phyloP scores from a whole-genome alignment of 2,113 vertebrate species.

The Corythoichthys intestinalis region DNA sequence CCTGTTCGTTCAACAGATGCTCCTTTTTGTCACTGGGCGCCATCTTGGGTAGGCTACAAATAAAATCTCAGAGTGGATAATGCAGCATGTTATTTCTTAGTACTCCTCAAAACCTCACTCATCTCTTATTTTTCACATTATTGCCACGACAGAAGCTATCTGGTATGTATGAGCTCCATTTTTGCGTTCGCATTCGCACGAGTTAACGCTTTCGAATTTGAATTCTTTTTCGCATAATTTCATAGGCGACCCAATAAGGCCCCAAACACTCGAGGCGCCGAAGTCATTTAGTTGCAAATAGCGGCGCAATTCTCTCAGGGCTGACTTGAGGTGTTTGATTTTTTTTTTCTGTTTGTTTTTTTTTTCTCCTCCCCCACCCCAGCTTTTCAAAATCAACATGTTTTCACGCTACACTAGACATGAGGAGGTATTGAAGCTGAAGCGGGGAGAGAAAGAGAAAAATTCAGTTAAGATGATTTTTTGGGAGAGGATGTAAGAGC shows the following conservation, averaged over 20 bases:
- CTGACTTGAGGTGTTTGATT: constrained; percentile 34
- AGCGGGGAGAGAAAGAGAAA: neutral
- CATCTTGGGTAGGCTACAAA: too few relatives aligned
- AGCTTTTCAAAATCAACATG: constrained; percentile 26
- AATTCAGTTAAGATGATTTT: neutral
- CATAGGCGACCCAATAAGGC: constrained; percentile 46
- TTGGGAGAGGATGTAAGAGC: neutral
- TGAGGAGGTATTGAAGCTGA: constrained; percentile 1
- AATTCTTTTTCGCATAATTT: constrained; percentile 59
- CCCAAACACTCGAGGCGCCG: constrained; percentile 45
- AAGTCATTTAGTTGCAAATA: constrained; percentile 57
- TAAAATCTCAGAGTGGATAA: too few relatives aligned
- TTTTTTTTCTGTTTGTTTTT: constrained; percentile 11
- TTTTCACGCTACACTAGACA: constrained; percentile 16
- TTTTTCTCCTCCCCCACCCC: neutral
- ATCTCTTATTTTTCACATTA: too few relatives aligned
- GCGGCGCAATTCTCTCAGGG: constrained; percentile 32
- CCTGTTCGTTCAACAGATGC: too few relatives aligned
- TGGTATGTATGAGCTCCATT: too few relatives aligned
- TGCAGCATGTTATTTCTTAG: too few relatives aligned
- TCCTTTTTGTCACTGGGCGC: too few relatives aligned
- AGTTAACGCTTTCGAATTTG: constrained; percentile 37
- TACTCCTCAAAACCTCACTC: too few relatives aligned
- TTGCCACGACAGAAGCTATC: too few relatives aligned
- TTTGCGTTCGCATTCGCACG: neutral